phyloP scores from a whole-genome alignment of 1,140 invertebrate species.

The Leptestheria dahalacensis region DNA sequence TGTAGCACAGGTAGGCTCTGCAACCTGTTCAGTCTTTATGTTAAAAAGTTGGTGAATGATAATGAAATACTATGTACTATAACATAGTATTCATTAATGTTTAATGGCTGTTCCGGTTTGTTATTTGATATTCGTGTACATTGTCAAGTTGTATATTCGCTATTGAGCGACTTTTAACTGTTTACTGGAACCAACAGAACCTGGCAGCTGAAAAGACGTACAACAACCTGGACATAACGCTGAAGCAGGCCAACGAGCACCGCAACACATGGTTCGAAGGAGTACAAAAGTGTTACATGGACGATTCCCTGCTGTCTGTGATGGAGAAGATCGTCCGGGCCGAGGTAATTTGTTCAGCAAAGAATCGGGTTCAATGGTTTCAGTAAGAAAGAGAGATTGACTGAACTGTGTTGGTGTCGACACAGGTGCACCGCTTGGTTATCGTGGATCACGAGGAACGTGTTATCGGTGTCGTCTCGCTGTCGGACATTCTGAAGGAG shows the following conservation, averaged over 20 bases:
- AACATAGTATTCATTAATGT: not conserved
- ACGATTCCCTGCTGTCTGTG: constrained; percentile 77
- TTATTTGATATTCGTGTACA: not conserved
- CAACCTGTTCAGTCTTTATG: too few relatives aligned
- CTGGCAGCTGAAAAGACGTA: constrained; percentile 99
- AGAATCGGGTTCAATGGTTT: too few relatives aligned
- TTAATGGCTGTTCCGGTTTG: not conserved
- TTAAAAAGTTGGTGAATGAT: too few relatives aligned
- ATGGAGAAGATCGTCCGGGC: constrained; percentile 94
- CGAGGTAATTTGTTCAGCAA: constrained; percentile 45
- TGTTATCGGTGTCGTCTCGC: constrained; percentile 88
- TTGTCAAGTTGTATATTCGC: too few relatives aligned
- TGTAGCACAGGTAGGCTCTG: too few relatives aligned
- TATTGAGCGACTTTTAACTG: too few relatives aligned
- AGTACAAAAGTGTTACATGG: constrained; percentile 82
- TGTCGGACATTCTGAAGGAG: constrained; percentile 85
- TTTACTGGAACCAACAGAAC: constrained; percentile 47
- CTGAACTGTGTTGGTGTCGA: too few relatives aligned
- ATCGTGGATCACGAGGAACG: constrained; percentile 79
- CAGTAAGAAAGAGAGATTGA: too few relatives aligned
- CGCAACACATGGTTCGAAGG: constrained; percentile 96
- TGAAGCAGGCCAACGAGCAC: constrained; percentile 85
- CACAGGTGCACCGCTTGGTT: constrained; percentile 81
- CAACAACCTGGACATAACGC: constrained; percentile 89
- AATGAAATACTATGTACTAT: too few relatives aligned